Evolutionary conservation across 1,140 invertebrate species (phyloP), one percentile per base, ranked within the genome.

Genomic region (Littorina saxatilis): DNA sequence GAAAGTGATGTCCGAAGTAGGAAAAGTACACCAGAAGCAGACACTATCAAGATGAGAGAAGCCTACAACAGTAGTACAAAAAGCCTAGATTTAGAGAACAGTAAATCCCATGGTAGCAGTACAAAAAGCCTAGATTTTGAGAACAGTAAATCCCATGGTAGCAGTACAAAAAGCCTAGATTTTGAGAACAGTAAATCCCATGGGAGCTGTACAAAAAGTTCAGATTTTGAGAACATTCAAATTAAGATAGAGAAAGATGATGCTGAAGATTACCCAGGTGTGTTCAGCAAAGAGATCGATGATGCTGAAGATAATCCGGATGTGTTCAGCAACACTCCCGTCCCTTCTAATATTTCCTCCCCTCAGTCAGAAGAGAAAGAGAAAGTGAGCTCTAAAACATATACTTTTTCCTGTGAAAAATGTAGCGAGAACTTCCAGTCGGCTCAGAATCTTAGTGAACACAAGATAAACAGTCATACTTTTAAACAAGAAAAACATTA

Each of bases 181-280:
- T n/a, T n/a, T n/a, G n/a, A n/a, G n/a, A n/a, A n/a, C n/a, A n/a
- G n/a, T n/a, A n/a, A n/a, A n/a, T n/a, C n/a, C n/a, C n/a, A n/a
- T n/a, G n/a, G n/a, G n/a, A n/a, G n/a, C n/a, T n/a, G n/a, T n/a
- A n/a, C n/a, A n/a, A n/a, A n/a, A n/a, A n/a, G 43, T 47, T 9
- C 43, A 9, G 17, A 47, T 5, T 9, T 47, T 17, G 43, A 47
- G 43, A 47, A 47, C 17, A 4, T 73, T 5, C 76, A 66, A 17
- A 43, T 63, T 37, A 43, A 78, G 27, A 27, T 43, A 0, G 76
- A 61, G 76, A 61, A 39, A 61, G 39, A 43, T 9, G 55, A 63
- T 17, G 58, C 52, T 17, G 35, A 40, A 39, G 58, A 78, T 32
- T 78, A 37, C 39, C 52, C 76, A 2, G 32, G 76, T n/a, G 3